A percentile compares a stretch with the other conserved stretches of the same genome.
These are phyloP conservation scores for Actenoides lindsayi DNA, from an alignment of 2,113 vertebrate genomes.

Conservation along the genomic window DNA sequence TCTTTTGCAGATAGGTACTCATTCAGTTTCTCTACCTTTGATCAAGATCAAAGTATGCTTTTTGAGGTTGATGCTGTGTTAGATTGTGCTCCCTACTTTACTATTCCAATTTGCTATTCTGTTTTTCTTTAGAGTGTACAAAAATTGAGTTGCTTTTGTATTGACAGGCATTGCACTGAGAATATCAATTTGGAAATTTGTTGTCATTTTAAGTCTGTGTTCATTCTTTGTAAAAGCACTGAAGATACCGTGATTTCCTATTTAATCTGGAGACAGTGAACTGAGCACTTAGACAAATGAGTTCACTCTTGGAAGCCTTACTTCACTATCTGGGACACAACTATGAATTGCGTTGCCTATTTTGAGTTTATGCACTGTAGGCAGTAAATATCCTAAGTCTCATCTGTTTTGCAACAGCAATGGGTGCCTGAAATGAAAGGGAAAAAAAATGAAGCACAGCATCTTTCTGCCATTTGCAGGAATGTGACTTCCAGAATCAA, in stretches of 20 bases:
- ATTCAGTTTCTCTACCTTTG: slow-evolving; percentile 34
- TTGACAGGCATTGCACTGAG: slow-evolving; percentile 42
- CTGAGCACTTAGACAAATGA: slow-evolving; percentile 59
- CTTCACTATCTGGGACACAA: neutral
- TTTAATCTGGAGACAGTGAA: slow-evolving; percentile 42
- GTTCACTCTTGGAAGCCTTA: slow-evolving; percentile 16
- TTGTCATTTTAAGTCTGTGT: slow-evolving; percentile 39
- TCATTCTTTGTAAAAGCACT: slow-evolving; percentile 28
- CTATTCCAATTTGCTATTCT: slow-evolving; percentile 43
- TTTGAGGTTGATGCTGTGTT: slow-evolving; percentile 9
- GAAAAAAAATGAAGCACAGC: neutral
- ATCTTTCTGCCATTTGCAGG: neutral
- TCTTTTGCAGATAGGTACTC: neutral
- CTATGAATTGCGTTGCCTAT: neutral
- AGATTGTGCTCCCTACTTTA: neutral
- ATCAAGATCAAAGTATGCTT: slow-evolving; percentile 60
- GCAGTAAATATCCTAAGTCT: slow-evolving; percentile 36
- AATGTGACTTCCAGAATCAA: slow-evolving; percentile 40
- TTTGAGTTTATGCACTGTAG: slow-evolving; percentile 14
- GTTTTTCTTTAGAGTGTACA: slow-evolving; percentile 34
- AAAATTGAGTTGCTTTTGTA: slow-evolving; percentile 58
- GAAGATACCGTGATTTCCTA: slow-evolving; percentile 35
- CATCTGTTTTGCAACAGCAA: neutral
- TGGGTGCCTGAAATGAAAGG: neutral
- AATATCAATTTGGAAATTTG: slow-evolving; percentile 62